Base-by-base conservation (phyloP, 2,113 vertebrate genomes). In the Lophotis ruficrista region DNA sequence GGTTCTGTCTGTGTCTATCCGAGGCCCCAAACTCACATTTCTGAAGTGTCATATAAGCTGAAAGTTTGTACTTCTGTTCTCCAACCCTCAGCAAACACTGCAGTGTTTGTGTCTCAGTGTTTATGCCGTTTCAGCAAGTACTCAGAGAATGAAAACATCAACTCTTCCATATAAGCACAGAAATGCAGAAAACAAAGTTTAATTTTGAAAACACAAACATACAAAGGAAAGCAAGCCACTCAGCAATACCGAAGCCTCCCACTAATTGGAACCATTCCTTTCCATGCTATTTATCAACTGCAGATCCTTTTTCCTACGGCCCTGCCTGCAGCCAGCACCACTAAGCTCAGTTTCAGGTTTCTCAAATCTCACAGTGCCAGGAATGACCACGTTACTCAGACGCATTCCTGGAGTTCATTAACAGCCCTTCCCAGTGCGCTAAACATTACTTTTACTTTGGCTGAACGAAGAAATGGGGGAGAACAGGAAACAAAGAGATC, bases 121-220 rank as follows among this genome's bases (percentile, higher is more conserved):
- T 94, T 77, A 27, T 83, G 91, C 81, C 70, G 66, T 86, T 91
- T 88, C 90, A 94, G 88, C 83, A 77, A 85, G 83, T 35, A 37
- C 83, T 96, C 33, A 28, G 21, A 43, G 85, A 81, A 87, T 21
- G 68, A 92, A 94, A 94, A 86, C 83, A 78, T 79, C 79, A 31
- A 4, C 83, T 53, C 51, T 68, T 41, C 69, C 45, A 53, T 12
- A 10, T 31, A 68, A 53, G 58, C 83, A 56, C 25, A 10, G 33
- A 68, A 31, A 62, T 53, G 57, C n/a, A 12, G n/a, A 70, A 50
- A 83, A 51, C 31, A 37, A 45, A 83, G 56, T 11, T 70, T 41
- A 25, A 58, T 23, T 68, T 47, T 82, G 70, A 14, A 88, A 94
- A 79, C 24, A 77, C 51, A 53, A 61, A 71, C 69, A 47, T 45